Conservation (phyloP, 2,888 invertebrate genomes). For the Nasonia oneida region DNA sequence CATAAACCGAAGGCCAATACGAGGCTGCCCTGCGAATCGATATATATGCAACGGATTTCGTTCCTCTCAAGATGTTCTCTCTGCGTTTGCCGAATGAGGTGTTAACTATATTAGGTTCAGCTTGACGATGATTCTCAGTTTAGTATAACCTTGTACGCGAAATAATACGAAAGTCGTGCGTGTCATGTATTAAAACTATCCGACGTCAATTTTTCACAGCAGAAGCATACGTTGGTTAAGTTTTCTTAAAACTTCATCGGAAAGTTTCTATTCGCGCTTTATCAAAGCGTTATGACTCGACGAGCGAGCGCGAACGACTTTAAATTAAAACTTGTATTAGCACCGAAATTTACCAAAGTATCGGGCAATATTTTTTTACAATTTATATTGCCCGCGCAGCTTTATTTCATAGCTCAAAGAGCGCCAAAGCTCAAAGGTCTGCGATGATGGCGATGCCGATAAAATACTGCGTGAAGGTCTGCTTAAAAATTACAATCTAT, state of each 20-base stretch:
- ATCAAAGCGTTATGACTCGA: neutral
- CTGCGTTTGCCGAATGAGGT: neutral
- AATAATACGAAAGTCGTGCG: neutral
- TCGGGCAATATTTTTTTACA: constrained; percentile 24
- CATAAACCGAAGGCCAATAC: constrained; percentile 31
- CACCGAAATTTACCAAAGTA: neutral
- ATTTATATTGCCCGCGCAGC: neutral
- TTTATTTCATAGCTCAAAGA: neutral
- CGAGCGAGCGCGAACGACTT: neutral
- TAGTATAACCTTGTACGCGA: no score
- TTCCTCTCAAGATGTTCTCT: neutral
- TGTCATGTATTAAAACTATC: constrained; percentile 2
- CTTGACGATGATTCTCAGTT: neutral
- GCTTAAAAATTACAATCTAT: constrained; percentile 1
- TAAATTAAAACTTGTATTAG: neutral
- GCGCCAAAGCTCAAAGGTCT: neutral
- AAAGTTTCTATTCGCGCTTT: neutral
- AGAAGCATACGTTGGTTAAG: neutral
- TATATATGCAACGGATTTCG: neutral
- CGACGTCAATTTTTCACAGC: constrained; percentile 12
- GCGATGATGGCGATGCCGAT: neutral
- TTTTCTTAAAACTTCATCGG: neutral
- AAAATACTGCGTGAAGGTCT: neutral
- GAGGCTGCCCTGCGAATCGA: neutral
- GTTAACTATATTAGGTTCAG: neutral